phyloP scores from a whole-genome alignment of 2,888 invertebrate species.

The Gari tellinella region DNA sequence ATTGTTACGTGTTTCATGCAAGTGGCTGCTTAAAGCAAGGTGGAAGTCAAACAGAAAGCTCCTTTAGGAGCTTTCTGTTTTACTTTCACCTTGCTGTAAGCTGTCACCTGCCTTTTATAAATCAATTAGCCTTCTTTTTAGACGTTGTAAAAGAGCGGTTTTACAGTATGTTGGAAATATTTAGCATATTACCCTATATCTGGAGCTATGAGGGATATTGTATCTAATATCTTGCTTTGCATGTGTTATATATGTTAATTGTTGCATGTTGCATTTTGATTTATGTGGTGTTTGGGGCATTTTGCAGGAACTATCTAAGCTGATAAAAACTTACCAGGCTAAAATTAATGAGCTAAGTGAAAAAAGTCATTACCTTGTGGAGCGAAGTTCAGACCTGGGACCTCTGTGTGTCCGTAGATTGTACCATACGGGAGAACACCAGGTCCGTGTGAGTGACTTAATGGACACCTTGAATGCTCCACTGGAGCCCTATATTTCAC shows the following conservation, averaged over 20 bases:
- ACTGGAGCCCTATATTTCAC: conserved; percentile 53
- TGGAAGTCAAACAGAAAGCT: too few relatives aligned
- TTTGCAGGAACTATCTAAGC: conserved; percentile 77
- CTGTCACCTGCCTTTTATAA: too few relatives aligned
- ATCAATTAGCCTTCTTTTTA: too few relatives aligned
- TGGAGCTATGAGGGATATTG: too few relatives aligned
- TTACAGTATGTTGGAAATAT: background rate
- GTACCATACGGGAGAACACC: conserved; percentile 50
- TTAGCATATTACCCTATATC: too few relatives aligned
- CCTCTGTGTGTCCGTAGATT: conserved; percentile 58
- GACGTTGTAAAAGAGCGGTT: too few relatives aligned
- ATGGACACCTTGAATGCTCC: conserved; percentile 55
- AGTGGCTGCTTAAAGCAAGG: too few relatives aligned
- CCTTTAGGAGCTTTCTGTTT: too few relatives aligned
- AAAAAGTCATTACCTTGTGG: conserved; percentile 71
- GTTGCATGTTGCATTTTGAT: conserved; percentile 18
- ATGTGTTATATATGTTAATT: conserved; percentile 3
- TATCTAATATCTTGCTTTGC: conserved; percentile 2
- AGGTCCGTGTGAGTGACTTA: conserved; percentile 44
- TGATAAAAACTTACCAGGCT: conserved; percentile 75
- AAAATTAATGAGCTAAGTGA: conserved; percentile 75
- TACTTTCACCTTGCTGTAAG: too few relatives aligned
- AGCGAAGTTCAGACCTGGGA: conserved; percentile 60
- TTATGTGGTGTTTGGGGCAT: conserved; percentile 16
- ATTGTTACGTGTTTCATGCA: too few relatives aligned